Percentiles rank a stretch among this genome's conserved stretches.
Conservation (phyloP, 2,797 vertebrate genomes). For the Gadopsis bispinosus region DNA sequence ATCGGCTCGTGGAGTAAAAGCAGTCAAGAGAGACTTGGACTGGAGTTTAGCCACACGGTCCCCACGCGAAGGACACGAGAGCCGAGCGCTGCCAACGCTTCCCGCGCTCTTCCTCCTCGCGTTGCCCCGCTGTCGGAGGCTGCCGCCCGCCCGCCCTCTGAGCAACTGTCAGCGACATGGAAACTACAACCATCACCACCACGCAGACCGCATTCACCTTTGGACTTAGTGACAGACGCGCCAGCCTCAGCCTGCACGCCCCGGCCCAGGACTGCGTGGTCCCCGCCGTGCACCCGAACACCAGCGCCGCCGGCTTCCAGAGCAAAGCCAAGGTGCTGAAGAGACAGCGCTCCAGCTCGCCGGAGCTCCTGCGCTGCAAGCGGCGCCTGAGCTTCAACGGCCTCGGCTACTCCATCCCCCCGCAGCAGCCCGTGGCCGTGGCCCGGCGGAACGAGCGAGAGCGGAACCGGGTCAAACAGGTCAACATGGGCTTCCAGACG, state of each 20-base stretch:
- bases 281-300: constrained; percentile 44
- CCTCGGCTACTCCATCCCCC: constrained; percentile 83
- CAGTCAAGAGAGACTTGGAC: constrained; percentile 84
- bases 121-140: constrained; percentile 42
- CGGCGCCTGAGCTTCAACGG: constrained; percentile 88
- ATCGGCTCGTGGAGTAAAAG: constrained; percentile 83
- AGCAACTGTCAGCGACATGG: constrained; percentile 77
- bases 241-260: constrained; percentile 77
- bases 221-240: constrained; percentile 75
- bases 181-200: constrained; percentile 78
- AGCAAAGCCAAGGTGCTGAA: constrained; percentile 86
- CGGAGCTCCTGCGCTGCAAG: constrained; percentile 93
- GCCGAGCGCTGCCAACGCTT: constrained; percentile 77
- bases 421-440: constrained; percentile 88
- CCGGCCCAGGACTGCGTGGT: constrained; percentile 75
- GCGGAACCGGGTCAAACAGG: constrained; percentile 94
- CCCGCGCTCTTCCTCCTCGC: constrained; percentile 24
- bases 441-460: constrained; percentile 95
- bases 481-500: constrained; percentile 97
- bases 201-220: constrained; percentile 82
- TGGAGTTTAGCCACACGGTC: constrained; percentile 81
- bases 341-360: constrained; percentile 89
- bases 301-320: constrained; percentile 59
- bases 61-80: constrained; percentile 89
- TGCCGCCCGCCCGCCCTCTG: constrained; percentile 24